Evolutionary conservation across 2,888 invertebrate species (phyloP).

Genomic region (Aethes cnicana): DNA sequence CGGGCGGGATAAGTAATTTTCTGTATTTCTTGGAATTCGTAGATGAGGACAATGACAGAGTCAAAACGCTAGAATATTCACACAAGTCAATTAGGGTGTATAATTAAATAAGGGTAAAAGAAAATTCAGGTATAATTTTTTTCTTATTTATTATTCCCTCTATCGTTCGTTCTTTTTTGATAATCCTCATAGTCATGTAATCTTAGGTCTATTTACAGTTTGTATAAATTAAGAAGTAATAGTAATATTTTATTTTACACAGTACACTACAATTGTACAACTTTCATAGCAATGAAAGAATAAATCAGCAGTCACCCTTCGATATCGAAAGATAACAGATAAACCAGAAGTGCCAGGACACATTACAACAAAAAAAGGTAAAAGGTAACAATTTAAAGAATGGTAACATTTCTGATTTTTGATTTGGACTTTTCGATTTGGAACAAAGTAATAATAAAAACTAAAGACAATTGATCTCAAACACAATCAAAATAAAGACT

Average conservation of each 20-base stretch:
- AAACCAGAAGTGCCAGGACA: slow-evolving; percentile 40
- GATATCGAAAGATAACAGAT: slow-evolving; percentile 41
- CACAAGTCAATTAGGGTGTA: too few relatives aligned
- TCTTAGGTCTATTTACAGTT: slow-evolving; percentile 79
- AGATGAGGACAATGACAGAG: too few relatives aligned
- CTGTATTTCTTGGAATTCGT: too few relatives aligned
- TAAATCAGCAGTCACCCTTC: slow-evolving; percentile 58
- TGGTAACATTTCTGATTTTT: slow-evolving; percentile 63
- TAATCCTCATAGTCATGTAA: slow-evolving; percentile 75
- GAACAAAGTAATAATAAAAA: slow-evolving; percentile 51
- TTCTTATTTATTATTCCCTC: slow-evolving; percentile 77
- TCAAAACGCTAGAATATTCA: too few relatives aligned
- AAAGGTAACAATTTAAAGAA: slow-evolving; percentile 51
- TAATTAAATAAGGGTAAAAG: slow-evolving; percentile 1
- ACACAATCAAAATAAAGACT: slow-evolving; percentile 57
- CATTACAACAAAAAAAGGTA: slow-evolving; percentile 44
- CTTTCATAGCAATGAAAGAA: slow-evolving; percentile 68
- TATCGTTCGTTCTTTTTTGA: slow-evolving; percentile 78
- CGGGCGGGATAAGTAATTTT: too few relatives aligned
- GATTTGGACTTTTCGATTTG: slow-evolving; percentile 39
- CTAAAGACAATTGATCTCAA: slow-evolving; percentile 59
- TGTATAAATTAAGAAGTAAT: slow-evolving; percentile 75
- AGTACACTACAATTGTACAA: slow-evolving; percentile 78
- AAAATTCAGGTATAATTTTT: slow-evolving; percentile 37
- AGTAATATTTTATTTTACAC: slow-evolving; percentile 74